phyloP scores from a whole-genome alignment of 2,888 invertebrate species.

The Atrina japonica region DNA sequence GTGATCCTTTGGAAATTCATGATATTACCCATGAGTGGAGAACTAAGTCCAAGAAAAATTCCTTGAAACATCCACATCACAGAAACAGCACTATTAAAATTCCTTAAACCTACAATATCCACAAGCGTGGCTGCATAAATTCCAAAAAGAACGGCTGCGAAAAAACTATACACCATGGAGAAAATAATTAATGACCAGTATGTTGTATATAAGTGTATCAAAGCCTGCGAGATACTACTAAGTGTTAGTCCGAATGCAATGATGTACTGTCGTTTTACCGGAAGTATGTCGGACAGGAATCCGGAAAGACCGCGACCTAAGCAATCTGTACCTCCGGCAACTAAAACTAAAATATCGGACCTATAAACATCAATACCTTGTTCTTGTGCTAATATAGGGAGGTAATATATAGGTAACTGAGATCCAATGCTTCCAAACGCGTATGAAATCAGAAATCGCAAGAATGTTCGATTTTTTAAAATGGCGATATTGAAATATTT shows the following conservation, averaged over 20 bases:
- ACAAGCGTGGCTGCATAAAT: slow-evolving; percentile 96
- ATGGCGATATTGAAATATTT: slow-evolving; percentile 2
- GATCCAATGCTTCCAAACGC: slow-evolving; percentile 27
- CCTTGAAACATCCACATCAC: slow-evolving; percentile 95
- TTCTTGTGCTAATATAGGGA: slow-evolving; percentile 37
- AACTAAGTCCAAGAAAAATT: not conserved
- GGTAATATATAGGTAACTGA: slow-evolving; percentile 16
- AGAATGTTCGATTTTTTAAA: slow-evolving; percentile 12
- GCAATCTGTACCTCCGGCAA: slow-evolving; percentile 20
- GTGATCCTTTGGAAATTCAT: too few relatives aligned
- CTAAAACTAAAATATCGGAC: slow-evolving; percentile 17
- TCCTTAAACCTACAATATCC: slow-evolving; percentile 93
- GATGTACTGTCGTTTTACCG: slow-evolving; percentile 17
- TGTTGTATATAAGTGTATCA: slow-evolving; percentile 18
- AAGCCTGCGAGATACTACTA: slow-evolving; percentile 7
- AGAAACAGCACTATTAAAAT: slow-evolving; percentile 95
- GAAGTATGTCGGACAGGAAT: slow-evolving; percentile 24
- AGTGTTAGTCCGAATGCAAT: slow-evolving; percentile 14
- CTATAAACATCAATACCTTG: not conserved
- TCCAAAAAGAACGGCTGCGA: slow-evolving; percentile 91
- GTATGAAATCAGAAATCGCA: slow-evolving; percentile 30
- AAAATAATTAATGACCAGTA: slow-evolving; percentile 32
- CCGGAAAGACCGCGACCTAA: slow-evolving; percentile 29
- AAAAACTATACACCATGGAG: slow-evolving; percentile 19
- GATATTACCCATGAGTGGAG: slow-evolving; percentile 43